phyloP scores from a whole-genome alignment of 2,888 invertebrate genomes.

The Pocota personata region DNA sequence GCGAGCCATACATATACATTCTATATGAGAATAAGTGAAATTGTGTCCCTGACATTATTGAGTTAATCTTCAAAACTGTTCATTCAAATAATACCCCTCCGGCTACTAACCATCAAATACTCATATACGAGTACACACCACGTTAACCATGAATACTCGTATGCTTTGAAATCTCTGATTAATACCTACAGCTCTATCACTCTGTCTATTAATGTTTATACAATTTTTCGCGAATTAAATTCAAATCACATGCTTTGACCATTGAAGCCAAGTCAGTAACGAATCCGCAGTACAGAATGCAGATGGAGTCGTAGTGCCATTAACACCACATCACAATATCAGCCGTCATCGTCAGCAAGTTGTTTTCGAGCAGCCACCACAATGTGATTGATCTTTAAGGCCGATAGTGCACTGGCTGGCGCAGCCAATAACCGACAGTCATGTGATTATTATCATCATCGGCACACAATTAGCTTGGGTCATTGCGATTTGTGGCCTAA shows the following conservation, averaged over 20 bases:
- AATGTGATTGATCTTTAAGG: constrained; percentile 58
- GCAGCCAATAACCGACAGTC: constrained; percentile 23
- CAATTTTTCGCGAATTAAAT: constrained; percentile 49
- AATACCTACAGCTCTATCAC: constrained; percentile 12
- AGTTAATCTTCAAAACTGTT: constrained; percentile 42
- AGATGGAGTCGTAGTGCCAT: constrained; percentile 26
- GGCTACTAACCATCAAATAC: constrained; percentile 9
- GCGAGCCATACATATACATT: neutral
- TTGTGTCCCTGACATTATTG: constrained; percentile 49
- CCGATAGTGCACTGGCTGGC: constrained; percentile 29
- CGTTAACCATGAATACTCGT: constrained; percentile 18
- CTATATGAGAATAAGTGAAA: constrained; percentile 18
- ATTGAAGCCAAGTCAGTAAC: constrained; percentile 12
- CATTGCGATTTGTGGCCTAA: constrained; percentile 27
- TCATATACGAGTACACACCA: neutral
- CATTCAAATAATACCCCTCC: neutral
- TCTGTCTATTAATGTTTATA: constrained; percentile 8
- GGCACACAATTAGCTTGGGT: constrained; percentile 38
- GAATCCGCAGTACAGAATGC: constrained; percentile 40
- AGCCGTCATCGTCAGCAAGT: neutral
- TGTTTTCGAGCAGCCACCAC: neutral
- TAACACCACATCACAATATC: constrained; percentile 27
- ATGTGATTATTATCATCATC: constrained; percentile 37
- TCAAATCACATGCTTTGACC: constrained; percentile 59
- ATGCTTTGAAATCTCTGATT: constrained; percentile 1